Percentiles rank a stretch among this genome's conserved stretches.
These are phyloP conservation scores for Mastomys coucha DNA, from an alignment of 2,113 vertebrate genomes.

Conservation along the genomic window DNA sequence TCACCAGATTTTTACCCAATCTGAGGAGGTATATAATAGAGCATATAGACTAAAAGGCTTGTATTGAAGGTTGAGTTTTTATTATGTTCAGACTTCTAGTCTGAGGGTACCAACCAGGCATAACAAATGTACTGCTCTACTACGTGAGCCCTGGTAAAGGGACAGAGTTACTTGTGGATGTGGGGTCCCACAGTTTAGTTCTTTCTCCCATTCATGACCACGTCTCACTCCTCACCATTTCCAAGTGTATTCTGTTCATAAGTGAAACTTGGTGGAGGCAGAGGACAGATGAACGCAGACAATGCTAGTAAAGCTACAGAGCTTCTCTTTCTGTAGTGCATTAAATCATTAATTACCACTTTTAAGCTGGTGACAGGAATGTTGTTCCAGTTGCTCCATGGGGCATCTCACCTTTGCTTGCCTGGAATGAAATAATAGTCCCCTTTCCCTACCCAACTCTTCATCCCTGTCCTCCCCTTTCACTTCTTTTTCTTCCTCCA, in stretches of 20 bases:
- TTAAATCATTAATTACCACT: background rate
- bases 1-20: constrained; percentile 44
- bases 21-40: constrained; percentile 45
- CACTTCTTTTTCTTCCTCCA: background rate
- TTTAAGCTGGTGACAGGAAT: background rate
- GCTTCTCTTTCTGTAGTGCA: background rate
- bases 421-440: background rate
- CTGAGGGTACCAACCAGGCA: constrained; percentile 2
- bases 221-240: rapidly evolving
- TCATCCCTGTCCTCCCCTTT: background rate
- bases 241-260: background rate
- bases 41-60: constrained; percentile 54
- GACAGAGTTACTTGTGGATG: background rate
- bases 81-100: background rate
- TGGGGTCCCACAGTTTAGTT: background rate
- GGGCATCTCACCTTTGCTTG: background rate
- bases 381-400: background rate
- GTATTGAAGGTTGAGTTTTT: constrained; percentile 62
- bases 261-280: background rate
- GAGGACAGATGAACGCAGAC: background rate
- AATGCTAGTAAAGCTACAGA: background rate
- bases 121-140: background rate
- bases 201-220: background rate
- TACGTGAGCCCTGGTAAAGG: background rate
- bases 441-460: rapidly evolving